These are phyloP conservation scores for Hydraecia micacea DNA, from an alignment of 2,888 invertebrate genomes.

Conservation along the genomic window DNA sequence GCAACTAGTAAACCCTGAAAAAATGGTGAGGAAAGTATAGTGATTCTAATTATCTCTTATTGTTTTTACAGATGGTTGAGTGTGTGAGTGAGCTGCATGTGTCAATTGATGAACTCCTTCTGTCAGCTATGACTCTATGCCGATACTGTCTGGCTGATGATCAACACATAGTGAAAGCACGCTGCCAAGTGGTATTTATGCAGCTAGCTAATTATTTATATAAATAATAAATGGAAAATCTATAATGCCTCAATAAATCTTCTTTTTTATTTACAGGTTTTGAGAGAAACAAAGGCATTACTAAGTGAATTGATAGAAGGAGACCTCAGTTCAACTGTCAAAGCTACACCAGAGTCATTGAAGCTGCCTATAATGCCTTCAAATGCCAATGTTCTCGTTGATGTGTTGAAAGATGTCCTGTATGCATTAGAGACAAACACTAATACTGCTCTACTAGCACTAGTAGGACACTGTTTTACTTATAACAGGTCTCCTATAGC, in stretches of 20 bases:
- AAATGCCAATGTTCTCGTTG: constrained; percentile 89
- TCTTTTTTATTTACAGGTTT: constrained; percentile 80
- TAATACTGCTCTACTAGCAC: constrained; percentile 91
- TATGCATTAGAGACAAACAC: constrained; percentile 92
- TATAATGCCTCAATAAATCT: background rate
- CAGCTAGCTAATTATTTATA: background rate
- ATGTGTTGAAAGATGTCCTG: constrained; percentile 91
- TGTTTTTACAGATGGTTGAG: constrained; percentile 65
- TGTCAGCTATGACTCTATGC: constrained; percentile 86
- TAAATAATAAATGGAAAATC: background rate
- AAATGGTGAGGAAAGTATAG: background rate
- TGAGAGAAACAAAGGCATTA: constrained; percentile 88
- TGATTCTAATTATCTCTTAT: background rate
- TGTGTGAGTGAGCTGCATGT: constrained; percentile 80
- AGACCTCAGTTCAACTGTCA: constrained; percentile 86
- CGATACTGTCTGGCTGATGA: constrained; percentile 82
- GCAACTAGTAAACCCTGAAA: background rate
- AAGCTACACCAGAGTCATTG: constrained; percentile 77
- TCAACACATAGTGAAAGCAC: constrained; percentile 87
- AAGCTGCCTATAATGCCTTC: constrained; percentile 85
- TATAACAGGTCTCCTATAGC: constrained; percentile 77
- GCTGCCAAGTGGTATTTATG: constrained; percentile 88
- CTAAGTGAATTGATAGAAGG: constrained; percentile 83
- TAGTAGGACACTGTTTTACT: constrained; percentile 87
- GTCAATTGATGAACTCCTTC: constrained; percentile 83